phyloP scores from a whole-genome alignment of 2,113 vertebrate genomes.

The Lycaon pictus region DNA sequence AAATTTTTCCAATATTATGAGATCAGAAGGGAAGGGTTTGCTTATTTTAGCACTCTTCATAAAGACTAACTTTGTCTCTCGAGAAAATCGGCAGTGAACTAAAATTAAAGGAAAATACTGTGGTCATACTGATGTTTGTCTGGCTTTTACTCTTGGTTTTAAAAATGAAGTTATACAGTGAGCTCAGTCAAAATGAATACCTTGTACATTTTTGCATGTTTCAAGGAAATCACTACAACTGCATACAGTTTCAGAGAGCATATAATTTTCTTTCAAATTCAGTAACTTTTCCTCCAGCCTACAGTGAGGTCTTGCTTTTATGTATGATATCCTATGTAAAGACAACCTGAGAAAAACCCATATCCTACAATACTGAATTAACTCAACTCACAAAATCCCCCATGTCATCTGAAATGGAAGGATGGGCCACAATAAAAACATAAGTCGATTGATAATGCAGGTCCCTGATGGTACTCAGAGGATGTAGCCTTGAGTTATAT shows the following conservation, averaged over 20 bases:
- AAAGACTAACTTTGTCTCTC: conserved; percentile 84
- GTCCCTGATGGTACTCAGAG: conserved; percentile 15
- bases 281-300: conserved; percentile 73
- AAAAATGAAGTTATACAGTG: conserved; percentile 79
- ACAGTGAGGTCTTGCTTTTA: conserved; percentile 56
- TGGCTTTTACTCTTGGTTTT: conserved; percentile 81
- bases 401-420: conserved; percentile 44
- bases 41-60: conserved; percentile 85
- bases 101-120: conserved; percentile 85
- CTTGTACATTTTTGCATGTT: conserved; percentile 77
- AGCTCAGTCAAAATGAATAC: conserved; percentile 84
- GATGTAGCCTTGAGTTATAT: neutral
- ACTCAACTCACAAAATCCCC: neutral
- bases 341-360: conserved; percentile 47
- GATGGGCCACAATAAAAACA: neutral
- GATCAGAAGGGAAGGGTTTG: conserved; percentile 81
- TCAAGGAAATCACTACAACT: conserved; percentile 80
- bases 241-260: conserved; percentile 61
- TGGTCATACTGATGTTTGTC: conserved; percentile 84
- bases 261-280: conserved; percentile 77
- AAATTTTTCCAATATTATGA: conserved; percentile 82
- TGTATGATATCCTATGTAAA: conserved; percentile 41
- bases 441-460: neutral
- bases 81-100: conserved; percentile 80
- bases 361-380: conserved; percentile 49